A percentile compares a stretch with the other conserved stretches of the same genome.
These are phyloP conservation scores for Nomada goodeniana DNA, from an alignment of 2,888 invertebrate genomes.

Conservation along the genomic window DNA sequence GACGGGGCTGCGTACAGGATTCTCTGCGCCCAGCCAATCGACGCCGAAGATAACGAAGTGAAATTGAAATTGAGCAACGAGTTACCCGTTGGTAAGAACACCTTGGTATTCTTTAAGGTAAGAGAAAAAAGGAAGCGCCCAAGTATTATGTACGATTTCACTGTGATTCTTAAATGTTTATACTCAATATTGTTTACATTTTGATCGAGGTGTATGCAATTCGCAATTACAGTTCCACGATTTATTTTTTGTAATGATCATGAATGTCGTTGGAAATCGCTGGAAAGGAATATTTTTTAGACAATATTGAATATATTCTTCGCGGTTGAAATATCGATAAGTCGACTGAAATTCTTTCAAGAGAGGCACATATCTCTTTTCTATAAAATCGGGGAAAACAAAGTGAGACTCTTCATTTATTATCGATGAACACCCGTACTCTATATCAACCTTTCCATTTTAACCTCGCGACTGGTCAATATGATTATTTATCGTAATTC, in stretches of 20 bases:
- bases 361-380: background rate
- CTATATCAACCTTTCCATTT: too few species aligned
- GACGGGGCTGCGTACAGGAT: conserved; percentile 77
- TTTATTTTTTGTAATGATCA: too few species aligned
- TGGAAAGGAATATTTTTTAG: background rate
- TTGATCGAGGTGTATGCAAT: background rate
- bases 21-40: conserved; percentile 74
- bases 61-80: conserved; percentile 75
- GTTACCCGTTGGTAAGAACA: conserved; percentile 74
- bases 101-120: conserved; percentile 82
- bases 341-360: background rate
- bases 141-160: background rate
- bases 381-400: too few species aligned
- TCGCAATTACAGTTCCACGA: too few species aligned
- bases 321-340: background rate
- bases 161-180: background rate
- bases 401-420: too few species aligned
- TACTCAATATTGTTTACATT: background rate
- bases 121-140: background rate
- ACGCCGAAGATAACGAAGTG: conserved; percentile 46
- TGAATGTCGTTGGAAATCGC: too few species aligned
- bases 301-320: background rate
- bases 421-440: too few species aligned
- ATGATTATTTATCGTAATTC: too few species aligned
- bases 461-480: too few species aligned